Evolutionary conservation across 30 jellyfish, hydroid and myxozoan species (phyloP).

Genomic region (Aurelia aurita complex sp. Pacific): DNA sequence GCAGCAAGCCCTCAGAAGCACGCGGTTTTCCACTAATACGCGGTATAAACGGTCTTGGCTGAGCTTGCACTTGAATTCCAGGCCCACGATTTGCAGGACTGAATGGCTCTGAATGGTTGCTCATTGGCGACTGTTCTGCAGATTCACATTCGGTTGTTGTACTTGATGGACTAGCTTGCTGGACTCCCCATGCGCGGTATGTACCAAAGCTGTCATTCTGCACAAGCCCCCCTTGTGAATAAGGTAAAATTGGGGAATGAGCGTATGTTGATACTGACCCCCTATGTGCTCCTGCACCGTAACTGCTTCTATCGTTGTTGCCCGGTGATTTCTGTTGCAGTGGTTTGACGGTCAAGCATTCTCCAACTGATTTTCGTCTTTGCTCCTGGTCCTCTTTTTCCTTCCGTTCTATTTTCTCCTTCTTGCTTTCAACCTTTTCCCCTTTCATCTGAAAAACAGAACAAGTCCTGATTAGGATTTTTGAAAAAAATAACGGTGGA

Average conservation of each 20-base stretch:
- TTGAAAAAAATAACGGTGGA: too few species aligned
- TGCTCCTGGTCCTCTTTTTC: conserved; percentile 60
- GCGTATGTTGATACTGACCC: conserved; percentile 39
- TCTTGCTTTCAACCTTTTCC: conserved; percentile 57
- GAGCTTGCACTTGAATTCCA: conserved; percentile 75
- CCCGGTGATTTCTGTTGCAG: conserved; percentile 64
- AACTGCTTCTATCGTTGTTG: conserved; percentile 47
- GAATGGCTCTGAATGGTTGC: conserved; percentile 41
- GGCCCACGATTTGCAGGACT: conserved; percentile 67
- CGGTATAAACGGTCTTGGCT: conserved; percentile 67
- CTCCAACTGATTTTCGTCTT: conserved; percentile 61
- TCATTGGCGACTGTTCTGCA: conserved; percentile 61
- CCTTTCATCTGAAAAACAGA: conserved; percentile 71
- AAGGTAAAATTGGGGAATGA: conserved; percentile 44
- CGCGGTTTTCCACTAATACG: conserved; percentile 84
- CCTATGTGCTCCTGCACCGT: conserved; percentile 56
- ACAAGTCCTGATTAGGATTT: too few species aligned
- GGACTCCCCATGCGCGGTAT: conserved; percentile 84
- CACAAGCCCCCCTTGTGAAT: conserved; percentile 33
- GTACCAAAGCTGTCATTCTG: conserved; percentile 47
- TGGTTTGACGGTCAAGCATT: conserved; percentile 76
- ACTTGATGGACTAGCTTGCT: conserved; percentile 85
- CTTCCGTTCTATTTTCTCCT: conserved; percentile 31
- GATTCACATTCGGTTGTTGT: conserved; percentile 76
- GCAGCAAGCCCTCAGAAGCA: conserved; percentile 75